Evolutionary conservation across 2,888 invertebrate species (phyloP), one percentile per base, ranked within the genome.

Genomic region (Synanthedon tipuliformis): DNA sequence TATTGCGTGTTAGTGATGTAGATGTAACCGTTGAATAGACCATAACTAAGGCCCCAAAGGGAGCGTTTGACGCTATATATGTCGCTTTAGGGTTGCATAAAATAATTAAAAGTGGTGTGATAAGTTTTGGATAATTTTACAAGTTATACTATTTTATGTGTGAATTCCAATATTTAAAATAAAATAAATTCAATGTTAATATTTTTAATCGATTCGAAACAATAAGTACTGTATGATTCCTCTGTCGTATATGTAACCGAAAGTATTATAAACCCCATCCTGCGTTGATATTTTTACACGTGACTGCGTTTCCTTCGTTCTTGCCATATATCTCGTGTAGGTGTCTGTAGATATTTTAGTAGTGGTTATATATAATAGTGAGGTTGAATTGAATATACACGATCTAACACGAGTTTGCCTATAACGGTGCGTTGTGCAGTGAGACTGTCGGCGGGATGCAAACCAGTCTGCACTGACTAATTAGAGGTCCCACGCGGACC

Each of bases 51-150:
- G 85, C 84, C 86, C 86, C 85, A 83, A 82, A 78, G 85, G 85
- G 85, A 84, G 86, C 86, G 87, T 86, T 78, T 86, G 77, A 87
- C 87, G 87, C 86, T 83, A 81, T 75, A 81, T 77, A 81, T 82
- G 80, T 78, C 80, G 85, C 86, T 86, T 87, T 80, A 85, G 84
- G 82, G 78, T 83, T 86, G 84, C 86, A 85, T 82, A 82, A 85
- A 83, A 79, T 72, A 76, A 77, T 79, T 77, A 83, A 82, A 82
- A 75, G 84, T 85, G 85, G 84, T 85, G 85, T 87, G 86, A 87
- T 87, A 87, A 81, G 84, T 87, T 87, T 87, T 87, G 82, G 87
- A 87, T 86, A 84, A 85, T 87, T 87, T 87, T 87, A 87, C 87
- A 87, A 87, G 84, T 86, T 85, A 79, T 85, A 85, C 84, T 85